These are phyloP conservation scores for Crocidura indochinensis DNA, from an alignment of 2,797 vertebrate species.

Conservation along the genomic window DNA sequence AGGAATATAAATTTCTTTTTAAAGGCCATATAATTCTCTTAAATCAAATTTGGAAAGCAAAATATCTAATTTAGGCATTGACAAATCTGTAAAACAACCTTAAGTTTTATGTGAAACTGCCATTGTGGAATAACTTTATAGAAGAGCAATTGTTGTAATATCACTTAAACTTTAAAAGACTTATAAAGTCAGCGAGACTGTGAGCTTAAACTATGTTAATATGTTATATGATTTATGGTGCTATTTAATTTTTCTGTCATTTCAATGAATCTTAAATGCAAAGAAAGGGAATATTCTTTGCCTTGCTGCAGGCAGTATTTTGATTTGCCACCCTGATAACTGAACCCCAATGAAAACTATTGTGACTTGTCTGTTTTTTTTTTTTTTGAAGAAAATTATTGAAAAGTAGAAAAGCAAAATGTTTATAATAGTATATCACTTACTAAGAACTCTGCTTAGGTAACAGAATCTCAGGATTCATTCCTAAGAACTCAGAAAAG, in stretches of 20 bases:
- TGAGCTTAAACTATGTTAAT: constrained; percentile 60
- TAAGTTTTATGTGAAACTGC: not conserved
- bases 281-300: constrained; percentile 48
- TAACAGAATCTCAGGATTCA: not conserved
- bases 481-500: not conserved
- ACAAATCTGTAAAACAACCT: not conserved
- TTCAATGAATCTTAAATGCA: constrained; percentile 76
- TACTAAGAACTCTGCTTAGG: not conserved
- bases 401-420: not conserved
- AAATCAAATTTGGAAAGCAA: not conserved
- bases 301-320: constrained; percentile 73
- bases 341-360: constrained; percentile 32
- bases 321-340: constrained; percentile 61
- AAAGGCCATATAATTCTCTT: not conserved
- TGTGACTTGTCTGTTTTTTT: not conserved
- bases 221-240: constrained; percentile 71
- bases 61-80: not conserved
- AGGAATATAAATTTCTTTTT: not conserved
- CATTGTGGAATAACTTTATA: constrained; percentile 44
- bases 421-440: not conserved
- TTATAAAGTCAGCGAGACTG: not conserved
- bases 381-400: not conserved
- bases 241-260: constrained; percentile 81
- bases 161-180: constrained; percentile 68
- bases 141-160: constrained; percentile 46